phyloP scores from a whole-genome alignment of 2,113 vertebrate genomes.

The Leucoraja erinaceus region DNA sequence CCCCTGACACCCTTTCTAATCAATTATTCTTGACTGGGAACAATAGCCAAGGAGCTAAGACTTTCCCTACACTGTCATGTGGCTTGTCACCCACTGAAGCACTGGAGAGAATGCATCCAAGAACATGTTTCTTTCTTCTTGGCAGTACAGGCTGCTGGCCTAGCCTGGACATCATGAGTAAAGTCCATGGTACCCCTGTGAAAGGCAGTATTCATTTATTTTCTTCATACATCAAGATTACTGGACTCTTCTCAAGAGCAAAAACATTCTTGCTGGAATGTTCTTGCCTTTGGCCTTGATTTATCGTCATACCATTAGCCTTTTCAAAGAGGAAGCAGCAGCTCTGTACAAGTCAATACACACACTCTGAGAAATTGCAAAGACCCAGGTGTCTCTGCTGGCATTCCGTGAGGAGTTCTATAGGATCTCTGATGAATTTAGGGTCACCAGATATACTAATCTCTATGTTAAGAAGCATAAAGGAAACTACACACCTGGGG shows the following conservation, averaged over 20 bases:
- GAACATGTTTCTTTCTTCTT: neutral
- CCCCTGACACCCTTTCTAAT: no score
- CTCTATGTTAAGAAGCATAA: neutral
- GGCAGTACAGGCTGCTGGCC: no score
- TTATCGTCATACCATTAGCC: no score
- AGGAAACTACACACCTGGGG: neutral
- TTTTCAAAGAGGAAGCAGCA: neutral
- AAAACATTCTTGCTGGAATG: neutral
- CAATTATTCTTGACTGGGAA: neutral
- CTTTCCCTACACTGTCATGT: neutral
- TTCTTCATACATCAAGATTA: neutral
- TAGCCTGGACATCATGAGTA: neutral
- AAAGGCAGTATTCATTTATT: neutral
- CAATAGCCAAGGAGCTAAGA: neutral
- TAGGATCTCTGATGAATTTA: neutral
- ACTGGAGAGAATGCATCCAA: neutral
- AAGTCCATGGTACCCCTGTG: neutral
- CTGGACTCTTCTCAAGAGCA: neutral
- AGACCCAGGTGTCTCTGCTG: neutral
- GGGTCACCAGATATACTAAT: neutral
- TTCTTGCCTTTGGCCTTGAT: neutral
- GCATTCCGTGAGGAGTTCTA: neutral
- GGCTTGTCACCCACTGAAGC: neutral
- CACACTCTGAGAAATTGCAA: neutral
- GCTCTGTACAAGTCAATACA: neutral